Evolutionary conservation across 2,113 vertebrate genomes (phyloP), one percentile per base, ranked within the genome.

Genomic region (Sturnira hondurensis): DNA sequence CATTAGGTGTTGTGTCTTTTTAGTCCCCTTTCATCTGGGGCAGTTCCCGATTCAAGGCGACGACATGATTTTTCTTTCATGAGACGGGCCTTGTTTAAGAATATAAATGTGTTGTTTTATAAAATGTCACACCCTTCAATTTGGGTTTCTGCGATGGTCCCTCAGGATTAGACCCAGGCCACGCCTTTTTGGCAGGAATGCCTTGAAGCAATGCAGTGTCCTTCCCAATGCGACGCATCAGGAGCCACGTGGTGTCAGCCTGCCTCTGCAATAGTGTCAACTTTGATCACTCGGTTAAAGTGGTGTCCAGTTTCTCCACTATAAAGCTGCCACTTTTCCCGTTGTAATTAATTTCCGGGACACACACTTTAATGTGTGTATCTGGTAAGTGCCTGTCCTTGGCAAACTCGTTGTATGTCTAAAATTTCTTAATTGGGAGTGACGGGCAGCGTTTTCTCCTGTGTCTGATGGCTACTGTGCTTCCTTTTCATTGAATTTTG

Each of bases 401-500:
- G 9, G 38, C 38, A 94, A 89, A 80, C 24, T n/a, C 9, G 11
- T 31, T 15, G 28, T 77, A 36, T 13, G 10, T 76, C 61, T 83
- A 70, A 91, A 54, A 54, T 76, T 76, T 91, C 82, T 38, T 83
- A 58, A 54, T n/a, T 63, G 83, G 7, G 10, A 54, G 43, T 52
- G 22, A 58, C 12, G 10, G 67, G 68, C 58, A 54, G 7, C 15
- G 52, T 68, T 93, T 78, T 22, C 43, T 73, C 43, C 52, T 88
- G 36, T 16, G 36, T 52, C 61, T 54, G n/a, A 7, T 31, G 84
- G 63, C 33, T 61, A 10, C 3, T 63, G 15, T 28, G 17, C 28
- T 92, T 22, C n/a, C 41, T 89, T 84, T 77, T 84, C 7, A 54
- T 19, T 78, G 36, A 68, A 96, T 94, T 94, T 92, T 78, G 45